These are phyloP conservation scores for Drosophila cracens DNA, from an alignment of 2,888 invertebrate genomes.

Conservation along the genomic window DNA sequence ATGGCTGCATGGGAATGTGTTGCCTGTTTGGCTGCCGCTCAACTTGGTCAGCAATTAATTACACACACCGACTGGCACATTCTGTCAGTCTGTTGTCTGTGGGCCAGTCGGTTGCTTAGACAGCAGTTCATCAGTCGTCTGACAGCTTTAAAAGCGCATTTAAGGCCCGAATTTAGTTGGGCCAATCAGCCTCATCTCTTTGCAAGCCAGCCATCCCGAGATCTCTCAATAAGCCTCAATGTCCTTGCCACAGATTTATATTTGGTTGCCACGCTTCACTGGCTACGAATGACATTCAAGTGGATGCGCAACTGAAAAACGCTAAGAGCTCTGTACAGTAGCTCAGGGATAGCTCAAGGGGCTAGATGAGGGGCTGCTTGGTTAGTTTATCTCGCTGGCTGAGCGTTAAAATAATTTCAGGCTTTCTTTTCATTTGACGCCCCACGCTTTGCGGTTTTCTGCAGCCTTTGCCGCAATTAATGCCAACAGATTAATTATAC, in stretches of 20 bases:
- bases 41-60: slow-evolving; percentile 77
- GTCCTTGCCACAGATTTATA: slow-evolving; percentile 60
- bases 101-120: slow-evolving; percentile 11
- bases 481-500: slow-evolving; percentile 80
- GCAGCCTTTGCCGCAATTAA: slow-evolving; percentile 76
- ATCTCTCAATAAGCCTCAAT: slow-evolving; percentile 53
- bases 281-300: slow-evolving; percentile 63
- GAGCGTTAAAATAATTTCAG: slow-evolving; percentile 71
- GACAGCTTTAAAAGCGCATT: slow-evolving; percentile 59
- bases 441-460: slow-evolving; percentile 28
- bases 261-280: slow-evolving; percentile 67
- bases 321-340: slow-evolving; percentile 4
- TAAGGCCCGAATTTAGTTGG: slow-evolving; percentile 60
- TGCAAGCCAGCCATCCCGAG: slow-evolving; percentile 16
- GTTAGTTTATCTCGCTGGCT: slow-evolving; percentile 66
- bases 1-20: slow-evolving; percentile 35
- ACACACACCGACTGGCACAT: slow-evolving; percentile 45
- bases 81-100: neutral
- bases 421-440: slow-evolving; percentile 41
- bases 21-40: slow-evolving; percentile 53
- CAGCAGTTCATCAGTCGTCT: slow-evolving; percentile 47
- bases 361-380: neutral
- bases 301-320: slow-evolving; percentile 24
- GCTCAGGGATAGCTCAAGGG: slow-evolving; percentile 1
- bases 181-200: slow-evolving; percentile 38